Evolutionary conservation across 2,113 vertebrate genomes (phyloP).

Genomic region (Xyliphius kryptos): DNA sequence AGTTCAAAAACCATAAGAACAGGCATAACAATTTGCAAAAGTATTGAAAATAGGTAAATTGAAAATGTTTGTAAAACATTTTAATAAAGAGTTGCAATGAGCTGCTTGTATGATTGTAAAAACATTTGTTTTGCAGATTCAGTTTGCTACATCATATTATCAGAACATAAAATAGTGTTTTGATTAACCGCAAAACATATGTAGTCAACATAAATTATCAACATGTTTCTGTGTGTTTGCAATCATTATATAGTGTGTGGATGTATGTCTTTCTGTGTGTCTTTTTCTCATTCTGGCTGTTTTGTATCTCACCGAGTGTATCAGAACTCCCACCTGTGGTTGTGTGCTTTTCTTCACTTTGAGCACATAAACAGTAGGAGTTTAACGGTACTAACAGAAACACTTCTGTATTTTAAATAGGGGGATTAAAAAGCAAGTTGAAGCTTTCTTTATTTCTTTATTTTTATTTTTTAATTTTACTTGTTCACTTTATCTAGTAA

Average conservation of each 20-base stretch:
- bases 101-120: too few relatives aligned
- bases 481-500: too few relatives aligned
- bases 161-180: too few relatives aligned
- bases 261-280: slow-evolving; percentile 7
- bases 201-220: neutral
- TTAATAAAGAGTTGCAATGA: too few relatives aligned
- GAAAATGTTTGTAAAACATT: too few relatives aligned
- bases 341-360: slow-evolving; percentile 30
- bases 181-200: too few relatives aligned
- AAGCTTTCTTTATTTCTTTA: neutral
- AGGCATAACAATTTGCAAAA: neutral
- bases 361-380: slow-evolving; percentile 56
- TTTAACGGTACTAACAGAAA: slow-evolving; percentile 45
- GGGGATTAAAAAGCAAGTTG: neutral
- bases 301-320: slow-evolving; percentile 32
- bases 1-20: neutral
- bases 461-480: neutral
- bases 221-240: slow-evolving; percentile 8
- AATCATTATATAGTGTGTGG: slow-evolving; percentile 4
- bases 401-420: slow-evolving; percentile 1
- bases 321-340: slow-evolving; percentile 61
- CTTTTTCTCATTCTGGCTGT: slow-evolving; percentile 8
- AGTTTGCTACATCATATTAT: too few relatives aligned
- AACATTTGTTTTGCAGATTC: too few relatives aligned
- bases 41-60: too few relatives aligned